Evolutionary conservation across 1,140 invertebrate genomes (phyloP).

Genomic region (Berghia stephanieae): DNA sequence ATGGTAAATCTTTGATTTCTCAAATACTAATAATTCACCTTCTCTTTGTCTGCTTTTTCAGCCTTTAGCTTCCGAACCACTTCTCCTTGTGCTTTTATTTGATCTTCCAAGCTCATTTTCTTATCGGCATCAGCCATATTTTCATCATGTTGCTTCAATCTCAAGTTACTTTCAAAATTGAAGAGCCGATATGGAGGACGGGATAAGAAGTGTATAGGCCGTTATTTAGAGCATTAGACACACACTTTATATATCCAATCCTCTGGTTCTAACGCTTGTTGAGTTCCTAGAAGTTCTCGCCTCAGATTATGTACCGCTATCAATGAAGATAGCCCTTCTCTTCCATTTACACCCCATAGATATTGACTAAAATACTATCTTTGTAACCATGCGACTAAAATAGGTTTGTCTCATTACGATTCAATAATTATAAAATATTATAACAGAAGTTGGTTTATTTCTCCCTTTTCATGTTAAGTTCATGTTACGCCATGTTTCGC

Average conservation of each 20-base stretch:
- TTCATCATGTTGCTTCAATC: constrained; percentile 6
- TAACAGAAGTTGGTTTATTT: too few relatives aligned
- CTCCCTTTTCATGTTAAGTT: too few relatives aligned
- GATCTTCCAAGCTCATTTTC: constrained; percentile 63
- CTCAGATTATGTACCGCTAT: too few relatives aligned
- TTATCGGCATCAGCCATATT: constrained; percentile 36
- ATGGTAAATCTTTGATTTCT: neutral
- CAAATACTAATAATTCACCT: constrained; percentile 37
- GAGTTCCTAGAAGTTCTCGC: too few relatives aligned
- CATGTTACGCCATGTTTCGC: too few relatives aligned
- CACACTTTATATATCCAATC: neutral
- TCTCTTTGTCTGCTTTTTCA: constrained; percentile 74
- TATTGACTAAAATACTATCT: too few relatives aligned
- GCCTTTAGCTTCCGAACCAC: constrained; percentile 83
- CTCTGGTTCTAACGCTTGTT: neutral
- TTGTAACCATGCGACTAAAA: too few relatives aligned
- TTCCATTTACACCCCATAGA: too few relatives aligned
- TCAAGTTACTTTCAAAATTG: neutral
- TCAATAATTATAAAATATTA: too few relatives aligned
- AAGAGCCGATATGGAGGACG: neutral
- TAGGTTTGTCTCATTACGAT: too few relatives aligned
- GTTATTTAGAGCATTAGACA: constrained; percentile 3
- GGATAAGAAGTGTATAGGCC: neutral
- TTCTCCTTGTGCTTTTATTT: constrained; percentile 82
- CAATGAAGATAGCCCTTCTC: too few relatives aligned